These are phyloP conservation scores for Diadegma fenestrale DNA, from an alignment of 2,888 invertebrate species.

Conservation along the genomic window DNA sequence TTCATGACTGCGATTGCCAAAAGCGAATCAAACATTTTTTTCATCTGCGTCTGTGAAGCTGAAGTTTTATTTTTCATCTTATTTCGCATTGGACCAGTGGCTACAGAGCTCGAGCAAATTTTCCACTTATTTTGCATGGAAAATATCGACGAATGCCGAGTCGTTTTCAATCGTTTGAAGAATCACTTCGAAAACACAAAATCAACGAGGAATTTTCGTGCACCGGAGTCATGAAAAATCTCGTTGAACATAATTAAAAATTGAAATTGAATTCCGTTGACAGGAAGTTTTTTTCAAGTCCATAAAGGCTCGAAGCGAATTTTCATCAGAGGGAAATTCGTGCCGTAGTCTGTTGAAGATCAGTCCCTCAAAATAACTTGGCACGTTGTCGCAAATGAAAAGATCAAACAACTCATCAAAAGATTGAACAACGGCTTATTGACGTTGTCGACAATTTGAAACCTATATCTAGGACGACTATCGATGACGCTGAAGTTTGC, in stretches of 20 bases:
- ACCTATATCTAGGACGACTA: neutral
- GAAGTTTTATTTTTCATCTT: neutral
- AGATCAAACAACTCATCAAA: slow-evolving; percentile 53
- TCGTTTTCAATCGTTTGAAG: neutral
- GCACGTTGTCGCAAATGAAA: slow-evolving; percentile 59
- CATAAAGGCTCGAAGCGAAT: neutral
- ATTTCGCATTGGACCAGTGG: neutral
- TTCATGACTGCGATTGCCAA: neutral
- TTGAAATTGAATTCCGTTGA: neutral
- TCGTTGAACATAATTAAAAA: neutral
- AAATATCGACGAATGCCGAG: neutral
- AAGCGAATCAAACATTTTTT: neutral
- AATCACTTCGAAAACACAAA: neutral
- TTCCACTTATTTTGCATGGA: neutral
- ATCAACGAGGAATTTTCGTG: neutral
- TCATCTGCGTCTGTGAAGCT: neutral
- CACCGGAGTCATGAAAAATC: neutral
- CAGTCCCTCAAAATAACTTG: slow-evolving; percentile 58
- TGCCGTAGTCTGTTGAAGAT: slow-evolving; percentile 25
- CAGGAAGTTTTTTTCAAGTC: neutral
- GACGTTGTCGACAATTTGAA: slow-evolving; percentile 22
- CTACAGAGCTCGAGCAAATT: neutral
- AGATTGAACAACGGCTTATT: slow-evolving; percentile 15
- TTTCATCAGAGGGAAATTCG: slow-evolving; percentile 27
- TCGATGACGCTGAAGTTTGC: too few species aligned